Percentiles rank a stretch among this genome's conserved stretches.
Evolutionary conservation across 2,113 vertebrate species (phyloP).

Genomic region (Vicugna pacos): DNA sequence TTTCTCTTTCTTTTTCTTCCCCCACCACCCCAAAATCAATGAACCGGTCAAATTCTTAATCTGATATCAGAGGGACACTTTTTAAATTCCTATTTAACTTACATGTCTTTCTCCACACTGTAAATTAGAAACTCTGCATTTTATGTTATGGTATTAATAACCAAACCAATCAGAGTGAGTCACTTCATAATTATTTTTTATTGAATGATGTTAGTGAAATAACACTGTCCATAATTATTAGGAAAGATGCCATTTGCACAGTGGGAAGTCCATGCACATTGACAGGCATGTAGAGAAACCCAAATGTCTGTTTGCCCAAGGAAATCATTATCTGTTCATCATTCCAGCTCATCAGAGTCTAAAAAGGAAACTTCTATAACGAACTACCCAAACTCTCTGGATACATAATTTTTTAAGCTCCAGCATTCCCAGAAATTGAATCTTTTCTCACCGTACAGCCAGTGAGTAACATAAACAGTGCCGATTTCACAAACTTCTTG

Average conservation of each 20-base stretch:
- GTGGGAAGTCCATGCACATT: background rate
- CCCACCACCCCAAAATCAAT: background rate
- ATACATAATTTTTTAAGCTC: background rate
- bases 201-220: background rate
- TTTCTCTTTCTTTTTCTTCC: background rate
- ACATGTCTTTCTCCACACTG: background rate
- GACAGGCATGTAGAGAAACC: background rate
- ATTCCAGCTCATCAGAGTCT: background rate
- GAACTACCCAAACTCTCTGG: background rate
- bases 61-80: background rate
- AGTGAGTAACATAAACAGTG: background rate
- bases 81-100: background rate
- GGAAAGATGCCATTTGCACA: background rate
- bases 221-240: background rate
- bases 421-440: background rate
- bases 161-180: background rate
- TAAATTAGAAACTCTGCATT: background rate
- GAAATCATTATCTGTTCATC: background rate
- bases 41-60: background rate
- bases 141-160: background rate
- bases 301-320: background rate
- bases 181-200: background rate
- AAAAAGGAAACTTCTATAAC: background rate
- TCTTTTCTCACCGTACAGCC: background rate
- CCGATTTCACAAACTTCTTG: background rate